Evolutionary conservation across 2,888 invertebrate genomes (phyloP).

Genomic region (Calameuta pallipes): DNA sequence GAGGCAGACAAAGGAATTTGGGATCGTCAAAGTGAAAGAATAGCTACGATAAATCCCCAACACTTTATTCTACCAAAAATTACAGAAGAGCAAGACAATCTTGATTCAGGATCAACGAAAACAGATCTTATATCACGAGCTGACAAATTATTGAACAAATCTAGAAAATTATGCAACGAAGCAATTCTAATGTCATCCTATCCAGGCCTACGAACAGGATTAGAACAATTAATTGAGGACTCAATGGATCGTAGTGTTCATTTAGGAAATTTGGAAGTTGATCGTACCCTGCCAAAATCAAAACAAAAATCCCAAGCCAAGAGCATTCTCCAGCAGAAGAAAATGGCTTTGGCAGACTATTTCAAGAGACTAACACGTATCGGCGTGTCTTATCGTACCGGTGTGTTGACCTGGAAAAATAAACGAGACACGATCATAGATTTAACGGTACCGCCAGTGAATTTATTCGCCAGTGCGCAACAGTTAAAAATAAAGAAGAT

Average conservation of each 20-base stretch:
- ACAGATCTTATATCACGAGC: constrained; percentile 63
- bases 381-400: constrained; percentile 86
- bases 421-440: constrained; percentile 69
- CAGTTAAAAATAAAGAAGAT: constrained; percentile 67
- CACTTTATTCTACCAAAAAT: constrained; percentile 54
- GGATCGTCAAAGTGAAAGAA: constrained; percentile 55
- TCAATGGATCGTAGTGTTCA: constrained; percentile 77
- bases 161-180: constrained; percentile 75
- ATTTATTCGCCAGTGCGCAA: constrained; percentile 72
- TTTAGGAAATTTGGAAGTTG: constrained; percentile 74
- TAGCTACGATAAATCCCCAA: constrained; percentile 56
- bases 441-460: constrained; percentile 77
- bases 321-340: constrained; percentile 85
- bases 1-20: constrained; percentile 58
- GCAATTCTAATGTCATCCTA: constrained; percentile 72
- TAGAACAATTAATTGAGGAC: constrained; percentile 76
- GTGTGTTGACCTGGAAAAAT: constrained; percentile 68
- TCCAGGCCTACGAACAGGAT: constrained; percentile 71
- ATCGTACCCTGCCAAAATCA: constrained; percentile 69
- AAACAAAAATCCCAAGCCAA: constrained; percentile 85
- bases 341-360: constrained; percentile 85
- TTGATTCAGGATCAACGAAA: background rate
- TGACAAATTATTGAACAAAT: constrained; percentile 70
- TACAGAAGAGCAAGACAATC: background rate
- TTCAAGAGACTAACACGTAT: constrained; percentile 82